phyloP scores from a whole-genome alignment of 2,888 invertebrate species.

The Andrena camellia region DNA sequence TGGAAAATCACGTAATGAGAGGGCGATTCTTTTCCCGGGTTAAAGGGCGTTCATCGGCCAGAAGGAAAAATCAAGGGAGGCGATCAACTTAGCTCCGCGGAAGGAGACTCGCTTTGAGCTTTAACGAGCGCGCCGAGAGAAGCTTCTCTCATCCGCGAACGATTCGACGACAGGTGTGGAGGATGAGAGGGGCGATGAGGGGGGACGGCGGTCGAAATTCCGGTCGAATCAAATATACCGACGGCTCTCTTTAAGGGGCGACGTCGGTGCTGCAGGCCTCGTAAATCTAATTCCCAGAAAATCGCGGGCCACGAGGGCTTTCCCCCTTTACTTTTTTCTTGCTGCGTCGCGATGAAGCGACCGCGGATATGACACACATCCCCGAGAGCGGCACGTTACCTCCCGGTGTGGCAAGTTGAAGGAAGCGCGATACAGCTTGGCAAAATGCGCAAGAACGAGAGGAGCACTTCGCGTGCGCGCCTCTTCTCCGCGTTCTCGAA shows the following conservation, averaged over 20 bases:
- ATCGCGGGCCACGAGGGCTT: constrained; percentile 20
- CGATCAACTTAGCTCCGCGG: constrained; percentile 9
- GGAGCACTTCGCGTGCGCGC: constrained; percentile 18
- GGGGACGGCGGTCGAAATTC: background rate
- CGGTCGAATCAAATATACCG: constrained; percentile 37
- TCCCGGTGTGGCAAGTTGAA: constrained; percentile 11
- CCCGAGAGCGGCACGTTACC: constrained; percentile 7
- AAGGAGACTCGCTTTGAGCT: constrained; percentile 26
- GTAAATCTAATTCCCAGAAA: constrained; percentile 58
- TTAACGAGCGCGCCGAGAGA: constrained; percentile 48
- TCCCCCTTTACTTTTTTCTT: constrained; percentile 15
- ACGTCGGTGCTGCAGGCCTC: constrained; percentile 5
- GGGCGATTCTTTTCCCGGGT: constrained; percentile 23
- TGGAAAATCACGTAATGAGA: constrained; percentile 31
- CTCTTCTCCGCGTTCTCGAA: constrained; percentile 41
- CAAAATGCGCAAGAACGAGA: constrained; percentile 36
- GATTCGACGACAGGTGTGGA: constrained; percentile 25
- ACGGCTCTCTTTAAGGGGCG: constrained; percentile 9
- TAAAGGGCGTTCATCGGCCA: constrained; percentile 15
- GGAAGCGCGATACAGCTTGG: background rate
- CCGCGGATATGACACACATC: constrained; percentile 28
- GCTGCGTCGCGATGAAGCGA: constrained; percentile 6
- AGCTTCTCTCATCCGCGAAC: constrained; percentile 29
- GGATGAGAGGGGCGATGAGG: background rate
- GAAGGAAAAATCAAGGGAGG: constrained; percentile 40